phyloP scores from a whole-genome alignment of 2,888 invertebrate species.

The Drosophila cracens region DNA sequence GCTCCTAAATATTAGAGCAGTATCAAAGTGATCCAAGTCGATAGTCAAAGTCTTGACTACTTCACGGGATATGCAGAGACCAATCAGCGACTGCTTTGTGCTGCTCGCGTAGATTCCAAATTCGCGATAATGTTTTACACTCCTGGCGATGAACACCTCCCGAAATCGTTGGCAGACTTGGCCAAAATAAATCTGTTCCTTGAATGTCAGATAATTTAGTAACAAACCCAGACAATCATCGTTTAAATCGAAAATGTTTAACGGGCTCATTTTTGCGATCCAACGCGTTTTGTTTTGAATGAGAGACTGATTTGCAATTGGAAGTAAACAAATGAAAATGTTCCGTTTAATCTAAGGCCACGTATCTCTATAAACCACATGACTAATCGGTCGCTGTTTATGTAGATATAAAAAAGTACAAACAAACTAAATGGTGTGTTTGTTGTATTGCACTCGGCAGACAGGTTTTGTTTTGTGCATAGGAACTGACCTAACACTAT shows the following conservation, averaged over 20 bases:
- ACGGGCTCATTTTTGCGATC: constrained; percentile 30
- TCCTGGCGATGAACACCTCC: constrained; percentile 28
- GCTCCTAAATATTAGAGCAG: neutral
- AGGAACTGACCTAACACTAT: constrained; percentile 55
- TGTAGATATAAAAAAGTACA: constrained; percentile 9
- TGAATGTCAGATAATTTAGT: constrained; percentile 23
- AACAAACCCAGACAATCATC: constrained; percentile 58
- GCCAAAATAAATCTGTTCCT: constrained; percentile 47
- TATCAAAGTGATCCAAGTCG: constrained; percentile 54
- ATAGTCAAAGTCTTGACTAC: constrained; percentile 39
- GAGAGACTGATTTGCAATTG: constrained; percentile 34
- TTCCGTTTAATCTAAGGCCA: constrained; percentile 33
- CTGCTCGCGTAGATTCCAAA: constrained; percentile 33
- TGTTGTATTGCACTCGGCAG: neutral
- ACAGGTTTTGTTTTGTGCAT: constrained; percentile 34
- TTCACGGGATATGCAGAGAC: constrained; percentile 53
- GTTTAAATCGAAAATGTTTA: constrained; percentile 46
- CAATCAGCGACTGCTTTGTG: constrained; percentile 26
- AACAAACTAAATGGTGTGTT: neutral
- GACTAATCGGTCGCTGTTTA: constrained; percentile 46
- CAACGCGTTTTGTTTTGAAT: constrained; percentile 2
- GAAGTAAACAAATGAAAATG: constrained; percentile 4
- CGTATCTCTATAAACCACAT: constrained; percentile 48
- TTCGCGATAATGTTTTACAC: constrained; percentile 25
- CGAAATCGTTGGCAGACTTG: constrained; percentile 63